Conservation (phyloP, 2,113 vertebrate species). For the Melanotaenia duboulayi region DNA sequence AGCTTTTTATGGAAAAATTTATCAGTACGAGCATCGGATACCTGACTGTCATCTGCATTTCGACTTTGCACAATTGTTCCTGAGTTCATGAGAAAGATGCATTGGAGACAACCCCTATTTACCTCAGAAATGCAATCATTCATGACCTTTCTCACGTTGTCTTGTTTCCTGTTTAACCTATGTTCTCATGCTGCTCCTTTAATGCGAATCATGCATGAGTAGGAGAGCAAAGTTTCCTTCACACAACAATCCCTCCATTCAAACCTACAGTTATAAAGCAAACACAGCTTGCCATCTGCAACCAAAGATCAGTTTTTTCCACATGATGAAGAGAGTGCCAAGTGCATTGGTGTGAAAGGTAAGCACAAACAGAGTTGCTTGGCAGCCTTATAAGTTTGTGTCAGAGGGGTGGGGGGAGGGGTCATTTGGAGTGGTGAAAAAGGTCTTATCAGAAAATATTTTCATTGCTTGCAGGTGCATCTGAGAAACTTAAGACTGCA, state of each 20-base stretch:
- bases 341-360: slow-evolving; percentile 32
- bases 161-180: slow-evolving; percentile 19
- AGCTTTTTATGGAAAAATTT: slow-evolving; percentile 28
- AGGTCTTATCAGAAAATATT: slow-evolving; percentile 52
- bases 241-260: slow-evolving; percentile 36
- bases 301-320: slow-evolving; percentile 37
- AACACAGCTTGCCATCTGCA: slow-evolving; percentile 49
- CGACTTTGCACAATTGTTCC: slow-evolving; percentile 12
- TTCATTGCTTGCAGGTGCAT: slow-evolving; percentile 48
- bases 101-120: neutral
- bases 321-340: slow-evolving; percentile 16
- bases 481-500: neutral
- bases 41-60: slow-evolving; percentile 34
- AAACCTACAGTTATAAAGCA: slow-evolving; percentile 30
- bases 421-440: slow-evolving; percentile 17
- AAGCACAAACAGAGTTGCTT: slow-evolving; percentile 42
- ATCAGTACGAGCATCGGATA: neutral
- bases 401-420: neutral
- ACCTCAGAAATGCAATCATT: slow-evolving; percentile 18
- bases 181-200: slow-evolving; percentile 22
- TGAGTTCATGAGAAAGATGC: slow-evolving; percentile 7
- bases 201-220: slow-evolving; percentile 25
- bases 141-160: neutral
- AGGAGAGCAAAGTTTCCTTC: slow-evolving; percentile 12
- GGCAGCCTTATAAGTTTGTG: slow-evolving; percentile 39